Conservation (phyloP, 2,888 invertebrate species). For the Metacarcinus magister region DNA sequence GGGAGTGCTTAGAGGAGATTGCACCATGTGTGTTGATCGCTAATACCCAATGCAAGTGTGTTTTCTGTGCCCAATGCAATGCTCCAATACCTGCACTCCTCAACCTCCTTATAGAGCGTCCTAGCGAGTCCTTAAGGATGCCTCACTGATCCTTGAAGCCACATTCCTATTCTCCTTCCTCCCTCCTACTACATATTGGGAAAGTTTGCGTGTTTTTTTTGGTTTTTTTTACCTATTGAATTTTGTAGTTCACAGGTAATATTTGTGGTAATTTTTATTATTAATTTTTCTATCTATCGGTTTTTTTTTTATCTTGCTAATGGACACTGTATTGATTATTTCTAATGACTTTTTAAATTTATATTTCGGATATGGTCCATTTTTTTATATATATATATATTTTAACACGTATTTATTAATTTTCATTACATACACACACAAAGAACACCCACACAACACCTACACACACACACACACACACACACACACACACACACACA, state of each 20-base stretch:
- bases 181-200: too few relatives aligned
- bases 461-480: not conserved
- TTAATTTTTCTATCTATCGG: too few relatives aligned
- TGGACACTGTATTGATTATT: too few relatives aligned
- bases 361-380: not conserved
- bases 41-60: not conserved
- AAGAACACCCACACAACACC: not conserved
- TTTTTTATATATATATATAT: too few relatives aligned
- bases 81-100: not conserved
- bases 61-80: not conserved
- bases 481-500: not conserved
- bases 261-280: not conserved
- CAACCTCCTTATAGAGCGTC: not conserved
- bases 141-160: not conserved
- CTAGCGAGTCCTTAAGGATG: not conserved
- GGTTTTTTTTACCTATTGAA: not conserved
- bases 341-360: not conserved
- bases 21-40: not conserved
- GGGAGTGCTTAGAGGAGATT: slow-evolving; percentile 13
- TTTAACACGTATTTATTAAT: too few relatives aligned
- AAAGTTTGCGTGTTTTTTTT: not conserved
- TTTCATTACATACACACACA: not conserved
- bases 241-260: not conserved
- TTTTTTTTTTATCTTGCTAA: not conserved
- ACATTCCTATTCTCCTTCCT: slow-evolving; percentile 5